Evolutionary conservation across 1,140 invertebrate species (phyloP).

Genomic region (Trypoxylus dichotomus): DNA sequence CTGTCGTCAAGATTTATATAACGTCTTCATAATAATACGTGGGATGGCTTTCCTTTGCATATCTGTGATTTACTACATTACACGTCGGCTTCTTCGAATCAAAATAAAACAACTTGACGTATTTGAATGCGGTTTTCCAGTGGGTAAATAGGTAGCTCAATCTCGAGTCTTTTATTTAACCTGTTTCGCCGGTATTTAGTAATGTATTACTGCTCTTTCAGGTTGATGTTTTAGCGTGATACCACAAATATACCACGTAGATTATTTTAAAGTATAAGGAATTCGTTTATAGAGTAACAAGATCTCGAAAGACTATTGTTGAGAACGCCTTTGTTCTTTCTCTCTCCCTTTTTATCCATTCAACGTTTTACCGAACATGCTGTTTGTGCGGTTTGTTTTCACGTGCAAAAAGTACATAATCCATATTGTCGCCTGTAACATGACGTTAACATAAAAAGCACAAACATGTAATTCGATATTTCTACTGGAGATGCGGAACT

Average conservation of each 20-base stretch:
- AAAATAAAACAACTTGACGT: background rate
- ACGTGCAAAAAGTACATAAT: conserved; percentile 9
- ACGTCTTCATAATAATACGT: conserved; percentile 23
- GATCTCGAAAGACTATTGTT: background rate
- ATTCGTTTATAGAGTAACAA: no score
- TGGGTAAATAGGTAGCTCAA: background rate
- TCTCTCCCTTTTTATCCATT: background rate
- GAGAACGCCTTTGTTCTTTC: background rate
- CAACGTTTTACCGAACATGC: background rate
- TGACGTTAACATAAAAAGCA: conserved; percentile 15
- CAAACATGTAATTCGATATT: conserved; percentile 24
- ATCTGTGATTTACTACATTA: conserved; percentile 18
- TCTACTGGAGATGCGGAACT: conserved; percentile 5
- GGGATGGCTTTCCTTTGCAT: conserved; percentile 5
- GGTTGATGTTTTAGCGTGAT: no score
- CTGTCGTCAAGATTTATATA: conserved; percentile 16
- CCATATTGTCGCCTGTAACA: conserved; percentile 20
- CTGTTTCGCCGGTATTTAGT: no score
- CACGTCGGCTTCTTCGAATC: background rate
- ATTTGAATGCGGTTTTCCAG: background rate
- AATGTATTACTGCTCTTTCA: no score
- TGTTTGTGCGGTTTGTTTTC: background rate
- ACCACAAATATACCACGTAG: no score
- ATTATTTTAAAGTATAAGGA: no score
- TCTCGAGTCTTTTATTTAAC: no score